Evolutionary conservation across 2,888 invertebrate species (phyloP), one percentile per base, ranked within the genome.

Genomic region (Torymus texanus): DNA sequence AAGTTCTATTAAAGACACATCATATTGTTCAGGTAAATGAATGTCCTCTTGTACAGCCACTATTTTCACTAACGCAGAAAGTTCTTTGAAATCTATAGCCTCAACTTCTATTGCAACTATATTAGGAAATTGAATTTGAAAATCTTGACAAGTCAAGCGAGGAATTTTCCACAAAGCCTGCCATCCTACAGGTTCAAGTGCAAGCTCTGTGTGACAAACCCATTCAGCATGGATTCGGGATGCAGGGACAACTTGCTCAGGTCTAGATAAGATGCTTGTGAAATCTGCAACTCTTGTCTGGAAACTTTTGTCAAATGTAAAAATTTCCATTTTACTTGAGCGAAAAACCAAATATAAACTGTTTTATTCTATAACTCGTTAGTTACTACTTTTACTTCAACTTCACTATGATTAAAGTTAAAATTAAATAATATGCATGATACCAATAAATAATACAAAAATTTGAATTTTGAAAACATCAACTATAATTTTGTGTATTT

Each of bases 101-200:
- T 92, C 91, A 0, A 94, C 92, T 18, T 93, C 91, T 8, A 94
- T 91, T 14, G 92, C 91, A 0, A 94, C 94, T 51, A 94, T 90
- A 67, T 94, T 93, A 0, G 94, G 94, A 88, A 92, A 94, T 83
- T 93, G 92, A 14, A 94, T 93, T 81, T 93, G 92, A 88, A 94
- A 92, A 80, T 92, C 92, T 85, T 93, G 93, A 85, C 94, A 94
- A 56, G 92, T 93, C 4, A 91, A 87, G 73, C 94, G 92, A 0
- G 94, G 93, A 11, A 94, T 91, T 88, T 94, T 94, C 94, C 94
- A 94, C 11, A 94, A 84, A 0, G 94, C 94, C 84, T 93, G 93
- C 94, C 94, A 94, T 0, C 94, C 94, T 0, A 92, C 92, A 0
- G 93, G 93, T 84, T 94, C 94, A 1, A 94, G 89, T 0, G 92